phyloP scores from a whole-genome alignment of 1,140 invertebrate species.

The Ceratosolen fusciceps region DNA sequence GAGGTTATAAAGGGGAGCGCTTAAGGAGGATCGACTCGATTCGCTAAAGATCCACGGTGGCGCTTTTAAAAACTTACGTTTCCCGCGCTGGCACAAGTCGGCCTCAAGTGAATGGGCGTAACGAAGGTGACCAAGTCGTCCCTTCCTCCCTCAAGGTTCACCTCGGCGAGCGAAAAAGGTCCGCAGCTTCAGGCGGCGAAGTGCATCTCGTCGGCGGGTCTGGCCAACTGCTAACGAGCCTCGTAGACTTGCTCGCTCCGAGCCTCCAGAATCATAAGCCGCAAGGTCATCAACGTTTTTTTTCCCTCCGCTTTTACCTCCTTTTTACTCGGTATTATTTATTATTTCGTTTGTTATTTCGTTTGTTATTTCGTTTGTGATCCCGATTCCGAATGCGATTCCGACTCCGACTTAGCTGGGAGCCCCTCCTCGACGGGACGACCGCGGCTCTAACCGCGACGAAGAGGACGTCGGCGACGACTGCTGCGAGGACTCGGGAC shows the following conservation, averaged over 20 bases:
- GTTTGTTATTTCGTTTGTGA: too few species aligned
- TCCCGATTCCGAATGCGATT: too few species aligned
- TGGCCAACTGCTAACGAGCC: slow-evolving; percentile 62
- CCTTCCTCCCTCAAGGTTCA: background rate
- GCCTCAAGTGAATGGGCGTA: background rate
- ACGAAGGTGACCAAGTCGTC: background rate
- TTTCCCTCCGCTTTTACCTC: slow-evolving; percentile 1
- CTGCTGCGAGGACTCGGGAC: background rate
- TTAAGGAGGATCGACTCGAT: background rate
- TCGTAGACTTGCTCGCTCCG: slow-evolving; percentile 45
- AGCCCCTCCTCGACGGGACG: too few species aligned
- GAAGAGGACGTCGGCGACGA: too few species aligned
- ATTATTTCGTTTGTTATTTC: too few species aligned
- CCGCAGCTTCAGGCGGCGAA: slow-evolving; percentile 39
- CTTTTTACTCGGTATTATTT: background rate
- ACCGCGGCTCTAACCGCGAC: too few species aligned
- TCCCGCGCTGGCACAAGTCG: background rate
- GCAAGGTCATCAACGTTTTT: slow-evolving; percentile 64
- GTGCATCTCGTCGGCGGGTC: slow-evolving; percentile 62
- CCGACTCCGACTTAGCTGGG: too few species aligned
- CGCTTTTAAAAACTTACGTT: slow-evolving; percentile 6
- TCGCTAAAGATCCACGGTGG: background rate
- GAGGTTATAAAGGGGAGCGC: too few species aligned
- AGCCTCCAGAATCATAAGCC: slow-evolving; percentile 4
- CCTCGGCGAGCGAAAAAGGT: background rate